A percentile compares a stretch with the other conserved stretches of the same genome.
phyloP scores from a whole-genome alignment of 2,797 vertebrate genomes.

The Dipus sagitta region DNA sequence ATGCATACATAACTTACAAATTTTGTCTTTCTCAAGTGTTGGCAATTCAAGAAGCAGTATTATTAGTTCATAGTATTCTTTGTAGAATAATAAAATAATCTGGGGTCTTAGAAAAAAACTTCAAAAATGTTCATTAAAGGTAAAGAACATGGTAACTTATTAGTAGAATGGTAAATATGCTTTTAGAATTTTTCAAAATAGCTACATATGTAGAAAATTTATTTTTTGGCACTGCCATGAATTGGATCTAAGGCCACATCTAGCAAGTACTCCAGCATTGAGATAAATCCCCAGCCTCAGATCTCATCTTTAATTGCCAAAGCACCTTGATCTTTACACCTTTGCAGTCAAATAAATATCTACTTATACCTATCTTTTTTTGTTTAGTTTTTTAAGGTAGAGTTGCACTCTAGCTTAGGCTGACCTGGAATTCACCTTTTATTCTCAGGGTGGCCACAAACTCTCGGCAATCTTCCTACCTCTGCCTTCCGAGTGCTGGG shows the following conservation, averaged over 20 bases:
- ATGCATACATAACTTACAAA: background rate
- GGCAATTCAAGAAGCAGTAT: constrained; percentile 4
- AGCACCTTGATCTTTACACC: background rate
- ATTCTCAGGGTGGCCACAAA: too few relatives aligned
- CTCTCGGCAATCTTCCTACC: too few relatives aligned
- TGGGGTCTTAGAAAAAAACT: constrained; percentile 46
- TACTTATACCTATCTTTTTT: background rate
- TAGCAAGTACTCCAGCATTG: background rate
- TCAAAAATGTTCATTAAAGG: background rate
- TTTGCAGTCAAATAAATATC: background rate
- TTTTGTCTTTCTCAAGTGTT: constrained; percentile 9
- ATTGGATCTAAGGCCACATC: background rate
- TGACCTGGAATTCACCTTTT: too few relatives aligned
- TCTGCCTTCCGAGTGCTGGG: too few relatives aligned
- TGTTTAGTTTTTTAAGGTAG: too few relatives aligned
- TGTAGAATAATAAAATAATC: background rate
- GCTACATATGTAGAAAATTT: background rate
- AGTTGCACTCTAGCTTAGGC: too few relatives aligned
- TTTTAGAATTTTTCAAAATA: constrained; percentile 36
- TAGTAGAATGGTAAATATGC: background rate
- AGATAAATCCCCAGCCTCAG: background rate
- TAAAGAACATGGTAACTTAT: constrained; percentile 42
- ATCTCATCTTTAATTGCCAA: background rate
- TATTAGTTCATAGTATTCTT: constrained; percentile 15
- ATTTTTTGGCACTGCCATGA: background rate